These are phyloP conservation scores for Chauna torquata DNA, from an alignment of 2,113 vertebrate species.

Conservation along the genomic window DNA sequence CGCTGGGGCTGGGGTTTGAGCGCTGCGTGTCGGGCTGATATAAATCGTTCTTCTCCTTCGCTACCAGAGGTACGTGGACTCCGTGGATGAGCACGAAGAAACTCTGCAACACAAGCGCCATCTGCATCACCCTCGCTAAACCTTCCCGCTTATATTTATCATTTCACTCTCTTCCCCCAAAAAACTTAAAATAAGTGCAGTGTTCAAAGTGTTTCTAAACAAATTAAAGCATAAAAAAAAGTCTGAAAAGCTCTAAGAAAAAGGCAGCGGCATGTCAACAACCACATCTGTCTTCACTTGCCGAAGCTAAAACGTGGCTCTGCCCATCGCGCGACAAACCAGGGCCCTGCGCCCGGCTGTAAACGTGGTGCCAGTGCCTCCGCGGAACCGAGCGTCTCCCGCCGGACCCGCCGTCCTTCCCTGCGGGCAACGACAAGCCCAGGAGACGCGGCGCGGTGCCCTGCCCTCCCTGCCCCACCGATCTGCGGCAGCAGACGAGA, in stretches of 20 bases:
- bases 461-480: background rate
- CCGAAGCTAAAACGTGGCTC: background rate
- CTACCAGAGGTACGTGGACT: background rate
- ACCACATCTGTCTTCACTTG: background rate
- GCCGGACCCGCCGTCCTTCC: background rate
- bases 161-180: accelerated
- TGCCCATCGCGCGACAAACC: background rate
- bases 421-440: background rate
- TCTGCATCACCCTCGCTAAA: background rate
- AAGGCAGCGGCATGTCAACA: background rate
- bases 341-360: background rate
- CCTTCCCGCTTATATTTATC: background rate
- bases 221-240: background rate
- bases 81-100: accelerated
- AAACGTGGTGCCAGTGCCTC: background rate
- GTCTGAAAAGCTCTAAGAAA: background rate
- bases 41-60: background rate
- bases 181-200: background rate
- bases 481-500: background rate
- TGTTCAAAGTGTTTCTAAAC: background rate
- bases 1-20: no score
- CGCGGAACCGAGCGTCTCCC: background rate
- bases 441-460: accelerated
- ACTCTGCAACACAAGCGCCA: background rate
- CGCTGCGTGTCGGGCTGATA: no score